phyloP scores from a whole-genome alignment of 1,140 invertebrate genomes.

The Drosophila takahashii region DNA sequence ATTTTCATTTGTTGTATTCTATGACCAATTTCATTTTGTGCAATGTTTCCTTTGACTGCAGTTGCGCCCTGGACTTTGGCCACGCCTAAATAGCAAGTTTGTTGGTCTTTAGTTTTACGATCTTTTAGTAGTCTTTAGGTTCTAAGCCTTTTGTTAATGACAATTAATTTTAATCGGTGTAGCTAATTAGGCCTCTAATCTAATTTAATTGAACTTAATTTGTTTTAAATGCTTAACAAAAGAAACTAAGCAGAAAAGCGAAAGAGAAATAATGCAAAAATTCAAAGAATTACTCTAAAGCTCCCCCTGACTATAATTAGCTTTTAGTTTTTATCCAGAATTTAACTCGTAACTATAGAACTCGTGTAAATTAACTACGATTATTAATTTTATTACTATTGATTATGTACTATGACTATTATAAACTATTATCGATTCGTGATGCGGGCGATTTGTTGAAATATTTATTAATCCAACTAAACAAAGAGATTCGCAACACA shows the following conservation, averaged over 20 bases:
- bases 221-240: conserved; percentile 35
- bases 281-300: conserved; percentile 76
- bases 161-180: conserved; percentile 43
- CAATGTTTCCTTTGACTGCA: conserved; percentile 53
- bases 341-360: conserved; percentile 59
- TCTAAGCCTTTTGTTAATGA: conserved; percentile 47
- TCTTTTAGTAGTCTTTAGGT: conserved; percentile 32
- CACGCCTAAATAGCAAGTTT: conserved; percentile 47
- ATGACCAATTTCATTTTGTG: conserved; percentile 41
- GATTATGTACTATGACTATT: conserved; percentile 47
- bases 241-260: conserved; percentile 26
- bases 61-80: conserved; percentile 41
- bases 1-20: conserved; percentile 14
- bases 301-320: conserved; percentile 66
- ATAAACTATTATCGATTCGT: conserved; percentile 56
- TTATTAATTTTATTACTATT: conserved; percentile 54
- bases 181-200: conserved; percentile 55
- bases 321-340: conserved; percentile 69
- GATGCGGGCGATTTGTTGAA: conserved; percentile 73
- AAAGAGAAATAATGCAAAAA: conserved; percentile 30
- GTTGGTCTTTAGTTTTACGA: conserved; percentile 38
- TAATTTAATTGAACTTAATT: conserved; percentile 59
- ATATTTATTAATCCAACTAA: conserved; percentile 70
- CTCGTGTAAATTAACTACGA: conserved; percentile 53
- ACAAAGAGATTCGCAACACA: conserved; percentile 45